Evolutionary conservation across 2,113 vertebrate genomes (phyloP).

Genomic region (Gnathonemus echidnorhynchus): DNA sequence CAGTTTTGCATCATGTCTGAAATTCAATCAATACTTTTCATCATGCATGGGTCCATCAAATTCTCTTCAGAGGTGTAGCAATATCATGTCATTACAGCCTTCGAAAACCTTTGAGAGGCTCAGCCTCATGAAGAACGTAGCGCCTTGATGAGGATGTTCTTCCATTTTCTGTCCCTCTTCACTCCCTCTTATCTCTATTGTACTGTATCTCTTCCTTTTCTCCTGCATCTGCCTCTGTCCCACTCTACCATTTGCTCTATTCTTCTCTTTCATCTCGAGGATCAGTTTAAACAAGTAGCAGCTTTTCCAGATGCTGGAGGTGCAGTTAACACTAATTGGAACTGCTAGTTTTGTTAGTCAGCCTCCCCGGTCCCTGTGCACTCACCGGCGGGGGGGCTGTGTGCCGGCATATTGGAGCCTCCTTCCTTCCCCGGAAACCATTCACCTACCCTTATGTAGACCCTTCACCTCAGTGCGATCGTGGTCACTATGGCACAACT

Average conservation of each 20-base stretch:
- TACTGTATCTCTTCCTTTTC: conserved; percentile 33
- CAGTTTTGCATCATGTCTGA: background rate
- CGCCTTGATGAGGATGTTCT: conserved; percentile 55
- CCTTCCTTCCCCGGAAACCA: conserved; percentile 24
- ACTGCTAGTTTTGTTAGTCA: conserved; percentile 50
- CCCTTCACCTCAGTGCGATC: conserved; percentile 44
- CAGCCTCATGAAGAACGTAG: background rate
- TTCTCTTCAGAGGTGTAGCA: background rate
- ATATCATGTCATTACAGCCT: background rate
- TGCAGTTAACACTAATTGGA: conserved; percentile 65
- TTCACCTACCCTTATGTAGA: conserved; percentile 29
- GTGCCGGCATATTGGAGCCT: conserved; percentile 33
- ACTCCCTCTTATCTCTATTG: conserved; percentile 38
- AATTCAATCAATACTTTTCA: background rate
- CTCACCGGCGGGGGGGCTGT: conserved; percentile 49
- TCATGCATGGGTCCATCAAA: background rate
- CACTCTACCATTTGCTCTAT: conserved; percentile 52
- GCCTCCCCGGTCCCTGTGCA: conserved; percentile 51
- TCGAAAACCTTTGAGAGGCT: background rate
- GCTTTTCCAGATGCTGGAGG: conserved; percentile 58
- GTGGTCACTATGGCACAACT: conserved; percentile 53
- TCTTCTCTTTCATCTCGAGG: conserved; percentile 58
- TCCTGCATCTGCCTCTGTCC: conserved; percentile 44
- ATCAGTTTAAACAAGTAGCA: conserved; percentile 50
- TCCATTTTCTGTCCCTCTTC: conserved; percentile 42